phyloP scores from a whole-genome alignment of 2,888 invertebrate genomes.

The Leptarthrus brevirostris region DNA sequence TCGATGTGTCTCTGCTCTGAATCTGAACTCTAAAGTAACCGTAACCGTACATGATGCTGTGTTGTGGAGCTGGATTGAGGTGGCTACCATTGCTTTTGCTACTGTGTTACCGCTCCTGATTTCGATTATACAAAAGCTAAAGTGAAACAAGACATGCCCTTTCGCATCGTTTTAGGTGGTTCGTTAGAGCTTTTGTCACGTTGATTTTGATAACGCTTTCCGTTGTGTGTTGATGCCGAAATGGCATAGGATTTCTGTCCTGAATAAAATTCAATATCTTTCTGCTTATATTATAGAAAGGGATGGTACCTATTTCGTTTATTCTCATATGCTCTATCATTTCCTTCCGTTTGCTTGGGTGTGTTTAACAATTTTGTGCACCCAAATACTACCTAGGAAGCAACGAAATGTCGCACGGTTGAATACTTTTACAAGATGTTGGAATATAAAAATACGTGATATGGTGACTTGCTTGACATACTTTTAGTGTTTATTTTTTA shows the following conservation, averaged over 20 bases:
- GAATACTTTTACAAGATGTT: neutral
- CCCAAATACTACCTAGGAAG: neutral
- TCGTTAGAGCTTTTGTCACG: conserved; percentile 6
- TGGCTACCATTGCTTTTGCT: conserved; percentile 10
- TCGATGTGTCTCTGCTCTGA: conserved; percentile 15
- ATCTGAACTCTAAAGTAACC: conserved; percentile 6
- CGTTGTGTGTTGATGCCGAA: neutral
- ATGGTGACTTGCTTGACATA: too few relatives aligned
- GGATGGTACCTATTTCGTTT: neutral
- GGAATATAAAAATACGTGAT: neutral
- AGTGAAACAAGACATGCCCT: conserved; percentile 33
- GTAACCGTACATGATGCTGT: neutral
- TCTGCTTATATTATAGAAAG: conserved; percentile 24
- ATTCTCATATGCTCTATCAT: conserved; percentile 14
- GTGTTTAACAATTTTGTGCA: neutral
- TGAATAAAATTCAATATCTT: conserved; percentile 40
- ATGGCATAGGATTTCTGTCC: conserved; percentile 21
- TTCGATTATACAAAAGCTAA: conserved; percentile 20
- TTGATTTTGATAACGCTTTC: conserved; percentile 5
- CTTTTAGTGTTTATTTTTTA: too few relatives aligned
- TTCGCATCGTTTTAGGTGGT: conserved; percentile 31
- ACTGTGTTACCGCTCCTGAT: conserved; percentile 37
- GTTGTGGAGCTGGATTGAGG: conserved; percentile 9
- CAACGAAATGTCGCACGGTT: neutral
- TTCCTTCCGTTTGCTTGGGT: conserved; percentile 4